Evolutionary conservation across 1,140 invertebrate genomes (phyloP).

Genomic region (Cydia strobilella): DNA sequence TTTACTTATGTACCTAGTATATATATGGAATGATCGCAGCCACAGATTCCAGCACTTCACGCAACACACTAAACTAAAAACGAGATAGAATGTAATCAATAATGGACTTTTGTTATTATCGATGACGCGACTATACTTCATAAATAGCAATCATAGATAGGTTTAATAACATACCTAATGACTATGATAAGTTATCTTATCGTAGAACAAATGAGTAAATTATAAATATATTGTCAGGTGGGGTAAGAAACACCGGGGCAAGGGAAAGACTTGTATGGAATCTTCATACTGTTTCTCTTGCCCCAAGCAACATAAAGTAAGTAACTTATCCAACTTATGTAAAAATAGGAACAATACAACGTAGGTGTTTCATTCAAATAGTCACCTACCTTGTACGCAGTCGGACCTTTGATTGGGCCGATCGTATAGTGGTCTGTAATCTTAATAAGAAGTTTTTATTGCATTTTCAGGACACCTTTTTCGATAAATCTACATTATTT

Average conservation of each 20-base stretch:
- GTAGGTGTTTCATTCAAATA: neutral
- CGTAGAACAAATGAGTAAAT: neutral
- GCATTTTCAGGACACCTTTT: neutral
- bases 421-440: neutral
- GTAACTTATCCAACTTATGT: too few species aligned
- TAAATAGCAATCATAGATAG: neutral
- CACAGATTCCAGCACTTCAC: too few species aligned
- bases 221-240: too few species aligned
- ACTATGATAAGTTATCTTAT: constrained; percentile 2
- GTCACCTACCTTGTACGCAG: neutral
- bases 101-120: neutral
- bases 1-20: neutral
- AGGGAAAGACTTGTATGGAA: too few species aligned
- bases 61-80: neutral
- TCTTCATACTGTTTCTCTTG: too few species aligned
- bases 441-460: neutral
- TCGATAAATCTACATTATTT: neutral
- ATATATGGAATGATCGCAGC: neutral
- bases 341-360: neutral
- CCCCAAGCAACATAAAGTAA: too few species aligned
- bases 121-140: neutral
- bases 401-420: too few species aligned
- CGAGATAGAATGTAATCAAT: neutral
- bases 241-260: too few species aligned
- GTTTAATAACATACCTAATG: neutral